Evolutionary conservation across 1,140 invertebrate species (phyloP), one percentile per base, ranked within the genome.

Genomic region (Orius insidiosus): DNA sequence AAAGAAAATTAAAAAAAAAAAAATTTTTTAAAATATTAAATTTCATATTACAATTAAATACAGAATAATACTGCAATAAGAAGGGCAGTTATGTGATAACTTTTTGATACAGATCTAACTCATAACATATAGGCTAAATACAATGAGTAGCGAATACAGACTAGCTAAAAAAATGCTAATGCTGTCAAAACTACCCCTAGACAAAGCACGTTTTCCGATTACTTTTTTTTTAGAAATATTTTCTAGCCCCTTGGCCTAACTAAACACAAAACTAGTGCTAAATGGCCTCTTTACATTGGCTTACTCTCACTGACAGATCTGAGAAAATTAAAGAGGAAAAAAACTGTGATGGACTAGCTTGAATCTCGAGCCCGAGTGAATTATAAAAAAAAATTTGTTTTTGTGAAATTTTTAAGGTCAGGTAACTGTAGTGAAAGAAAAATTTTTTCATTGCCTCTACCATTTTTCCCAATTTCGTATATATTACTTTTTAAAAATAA

Each of bases 121-220:
- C 2, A 48, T 40, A 35, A 38, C n/a, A 33, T 42, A 42, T 31
- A 48, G 33, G 39, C 46, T 48, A 48, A 32, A 33, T 42, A 38
- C 31, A 15, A 46, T 18, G 46, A 48, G 46, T 42, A 48, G 38
- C 19, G 33, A 48, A 18, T 48, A 35, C 36, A 48, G 41, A 43
- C 46, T 48, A 48, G 13, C 39, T 48, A 48, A 48, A 38, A 35
- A 33, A 32, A 42, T 19, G 46, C 46, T 48, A 48, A 43, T 48
- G 46, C 46, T 48, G 38, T 48, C 33, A 2, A 36, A 48, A 43
- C 46, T 48, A 48, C 46, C 46, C 46, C 46, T 48, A 48, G 30
- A 33, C 38, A 44, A 44, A 24, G 42, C 42, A 44, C 42, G 19
- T 30, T 15, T 44, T 33, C 30, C 11, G n/a, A 24, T 18, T 2